A percentile compares a stretch with the other conserved stretches of the same genome.
phyloP scores from a whole-genome alignment of 2,113 vertebrate species.

The Notarius lentiginosus region DNA sequence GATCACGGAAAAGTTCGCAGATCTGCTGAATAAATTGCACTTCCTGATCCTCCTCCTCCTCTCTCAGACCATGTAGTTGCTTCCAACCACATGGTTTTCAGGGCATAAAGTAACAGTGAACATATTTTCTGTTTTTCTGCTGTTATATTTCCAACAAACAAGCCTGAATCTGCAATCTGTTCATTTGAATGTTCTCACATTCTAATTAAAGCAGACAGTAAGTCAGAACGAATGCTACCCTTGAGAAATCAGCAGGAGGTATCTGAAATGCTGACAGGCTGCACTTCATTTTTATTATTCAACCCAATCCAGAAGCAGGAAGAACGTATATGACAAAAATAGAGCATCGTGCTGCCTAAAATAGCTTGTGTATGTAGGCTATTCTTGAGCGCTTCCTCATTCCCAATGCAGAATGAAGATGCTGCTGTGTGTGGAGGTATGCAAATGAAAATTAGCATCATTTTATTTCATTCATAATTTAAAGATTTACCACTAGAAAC shows the following conservation, averaged over 20 bases:
- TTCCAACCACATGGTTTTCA: neutral
- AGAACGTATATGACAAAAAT: neutral
- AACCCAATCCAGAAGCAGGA: neutral
- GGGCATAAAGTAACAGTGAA: neutral
- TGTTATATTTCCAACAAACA: slow-evolving; percentile 15
- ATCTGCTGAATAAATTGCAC: neutral
- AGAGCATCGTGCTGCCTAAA: neutral
- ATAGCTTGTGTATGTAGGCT: neutral
- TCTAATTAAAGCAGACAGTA: slow-evolving; percentile 19
- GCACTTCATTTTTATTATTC: slow-evolving; percentile 28
- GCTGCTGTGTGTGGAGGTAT: neutral
- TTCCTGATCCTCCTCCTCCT: neutral
- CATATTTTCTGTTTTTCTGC: slow-evolving; percentile 6
- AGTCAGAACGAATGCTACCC: slow-evolving; percentile 22
- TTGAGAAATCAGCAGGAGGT: slow-evolving; percentile 29
- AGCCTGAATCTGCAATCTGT: slow-evolving; percentile 21
- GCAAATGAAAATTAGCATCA: neutral
- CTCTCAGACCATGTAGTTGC: neutral
- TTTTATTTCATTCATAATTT: neutral
- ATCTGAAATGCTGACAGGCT: slow-evolving; percentile 27
- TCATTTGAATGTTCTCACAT: slow-evolving; percentile 3
- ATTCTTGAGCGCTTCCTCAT: neutral
- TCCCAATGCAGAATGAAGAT: neutral
- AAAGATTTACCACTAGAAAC: neutral
- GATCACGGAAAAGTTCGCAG: neutral